A percentile compares a stretch with the other conserved stretches of the same genome.
Evolutionary conservation across 2,888 invertebrate genomes (phyloP).

Genomic region (Dinocampus coccinellae): DNA sequence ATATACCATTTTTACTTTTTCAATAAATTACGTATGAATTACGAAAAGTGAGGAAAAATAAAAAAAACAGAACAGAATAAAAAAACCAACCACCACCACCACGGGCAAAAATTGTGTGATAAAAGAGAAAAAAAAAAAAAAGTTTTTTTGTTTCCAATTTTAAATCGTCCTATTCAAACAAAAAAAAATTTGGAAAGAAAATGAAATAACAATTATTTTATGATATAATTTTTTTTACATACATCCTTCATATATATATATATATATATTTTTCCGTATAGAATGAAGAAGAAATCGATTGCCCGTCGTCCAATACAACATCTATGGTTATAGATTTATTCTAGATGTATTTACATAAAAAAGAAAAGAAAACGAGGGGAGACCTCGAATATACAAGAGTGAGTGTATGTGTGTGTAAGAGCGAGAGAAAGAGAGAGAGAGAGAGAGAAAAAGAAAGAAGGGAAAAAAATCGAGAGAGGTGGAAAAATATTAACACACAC

Average conservation of each 20-base stretch:
- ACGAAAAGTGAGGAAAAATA: neutral
- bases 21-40: neutral
- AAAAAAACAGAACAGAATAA: too few species aligned
- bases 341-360: constrained; percentile 28
- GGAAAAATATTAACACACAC: neutral
- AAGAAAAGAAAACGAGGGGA: neutral
- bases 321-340: constrained; percentile 29
- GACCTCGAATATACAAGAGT: too few species aligned
- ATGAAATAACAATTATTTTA: constrained; percentile 17
- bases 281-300: constrained; percentile 7
- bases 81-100: too few species aligned
- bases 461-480: neutral
- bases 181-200: too few species aligned
- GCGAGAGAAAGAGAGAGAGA: constrained; percentile 7
- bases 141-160: constrained; percentile 11
- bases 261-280: neutral
- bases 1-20: neutral
- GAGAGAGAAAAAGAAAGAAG: constrained; percentile 12
- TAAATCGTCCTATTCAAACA: constrained; percentile 38
- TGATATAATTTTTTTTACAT: constrained; percentile 24
- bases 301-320: constrained; percentile 21
- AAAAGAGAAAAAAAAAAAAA: neutral
- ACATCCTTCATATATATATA: constrained; percentile 17
- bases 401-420: too few species aligned
- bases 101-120: too few species aligned